Conservation (phyloP, 1,140 invertebrate genomes). For the Atta texana region DNA sequence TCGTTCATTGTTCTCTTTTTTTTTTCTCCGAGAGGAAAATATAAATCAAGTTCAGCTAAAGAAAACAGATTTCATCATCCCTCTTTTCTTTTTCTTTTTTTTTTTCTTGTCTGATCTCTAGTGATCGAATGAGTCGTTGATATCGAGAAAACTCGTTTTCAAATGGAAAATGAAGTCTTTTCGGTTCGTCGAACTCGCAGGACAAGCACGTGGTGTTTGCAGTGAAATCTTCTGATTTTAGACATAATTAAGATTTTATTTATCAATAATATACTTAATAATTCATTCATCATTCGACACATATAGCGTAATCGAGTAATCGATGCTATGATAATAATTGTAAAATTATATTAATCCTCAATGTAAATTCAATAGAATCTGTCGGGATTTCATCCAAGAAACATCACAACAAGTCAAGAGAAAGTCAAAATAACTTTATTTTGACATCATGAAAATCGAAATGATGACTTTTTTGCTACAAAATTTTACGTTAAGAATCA, state of each 20-base stretch:
- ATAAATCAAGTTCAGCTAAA: too few species aligned
- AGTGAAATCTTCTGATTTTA: background rate
- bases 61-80: background rate
- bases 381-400: background rate
- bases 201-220: conserved; percentile 10
- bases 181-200: conserved; percentile 13
- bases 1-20: too few species aligned
- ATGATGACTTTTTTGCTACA: too few species aligned
- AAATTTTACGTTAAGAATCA: too few species aligned
- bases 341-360: background rate
- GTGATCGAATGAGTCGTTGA: background rate
- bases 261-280: background rate
- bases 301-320: background rate
- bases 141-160: background rate
- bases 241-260: background rate
- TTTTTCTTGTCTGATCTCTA: background rate
- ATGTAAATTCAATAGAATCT: background rate
- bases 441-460: too few species aligned
- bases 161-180: background rate
- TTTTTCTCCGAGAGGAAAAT: too few species aligned
- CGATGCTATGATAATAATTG: background rate
- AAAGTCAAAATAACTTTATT: too few species aligned
- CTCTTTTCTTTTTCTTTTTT: background rate
- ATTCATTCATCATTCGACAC: background rate
- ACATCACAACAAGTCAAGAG: too few species aligned